Evolutionary conservation across 1,140 invertebrate genomes (phyloP), one percentile per base, ranked within the genome.

Genomic region (Meloidogyne hapla): DNA sequence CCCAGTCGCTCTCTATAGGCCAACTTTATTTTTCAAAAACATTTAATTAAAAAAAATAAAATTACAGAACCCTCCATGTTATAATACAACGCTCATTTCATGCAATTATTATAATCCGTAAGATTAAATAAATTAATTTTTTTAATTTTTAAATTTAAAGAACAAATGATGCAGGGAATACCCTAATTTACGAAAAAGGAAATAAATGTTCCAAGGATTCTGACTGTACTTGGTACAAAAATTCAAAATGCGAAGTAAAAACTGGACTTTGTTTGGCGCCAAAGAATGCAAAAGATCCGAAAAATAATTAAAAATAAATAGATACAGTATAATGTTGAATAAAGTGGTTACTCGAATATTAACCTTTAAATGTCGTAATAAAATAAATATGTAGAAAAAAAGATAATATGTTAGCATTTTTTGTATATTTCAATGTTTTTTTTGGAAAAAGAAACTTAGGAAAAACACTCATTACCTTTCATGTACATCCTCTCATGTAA

Each of bases 81-180:
- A n/a, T 56, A 56, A 56, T 9, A 56, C 48, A 56, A 56, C 48
- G n/a, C n/a, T 56, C 8, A n/a, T 56, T 21, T n/a, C 18, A n/a
- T 56, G 48, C 48, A 56, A 56, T 56, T 56, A 56, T 56, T 56
- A 56, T 21, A 56, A 56, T 56, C 48, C 48, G 48, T 56, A 56
- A n/a, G 48, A 4, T 13, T n/a, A 33, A 33, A 33, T 33, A 33
- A 6, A n/a, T 8, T 56, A 8, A n/a, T 1, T 56, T 56, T 56
- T 21, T 56, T n/a, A n/a, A 6, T n/a, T n/a, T n/a, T 8, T 56
- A n/a, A n/a, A 15, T 42, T n/a, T 56, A n/a, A 6, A 56, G 48
- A 56, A 56, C 48, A 6, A n/a, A 56, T 56, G 48, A 56, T 56
- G 18, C 48, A n/a, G 48, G 18, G 2, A 56, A 56, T n/a, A 56